Percentiles rank a stretch among this genome's conserved stretches.
phyloP scores from a whole-genome alignment of 2,797 vertebrate species.

The Leucoraja ocellata region DNA sequence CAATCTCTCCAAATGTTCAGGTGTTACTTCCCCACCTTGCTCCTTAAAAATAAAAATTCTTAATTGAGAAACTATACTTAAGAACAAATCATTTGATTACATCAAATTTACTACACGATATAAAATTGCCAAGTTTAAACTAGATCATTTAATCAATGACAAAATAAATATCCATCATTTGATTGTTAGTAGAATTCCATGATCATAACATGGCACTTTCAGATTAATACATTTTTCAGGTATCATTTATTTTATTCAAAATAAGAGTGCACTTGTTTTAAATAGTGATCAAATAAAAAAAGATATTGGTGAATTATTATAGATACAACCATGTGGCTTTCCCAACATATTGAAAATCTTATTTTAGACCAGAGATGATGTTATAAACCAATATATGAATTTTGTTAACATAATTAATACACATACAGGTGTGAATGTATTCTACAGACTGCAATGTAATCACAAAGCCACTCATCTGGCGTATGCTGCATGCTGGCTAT shows the following conservation, averaged over 20 bases:
- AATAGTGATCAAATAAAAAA: not conserved
- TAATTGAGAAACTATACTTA: not conserved
- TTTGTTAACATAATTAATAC: not conserved
- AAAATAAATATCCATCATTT: not conserved
- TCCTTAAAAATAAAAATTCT: conserved; percentile 59
- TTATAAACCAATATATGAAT: not conserved
- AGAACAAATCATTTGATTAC: not conserved
- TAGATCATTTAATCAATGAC: not conserved
- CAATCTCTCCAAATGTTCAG: conserved; percentile 71
- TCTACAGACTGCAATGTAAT: not conserved
- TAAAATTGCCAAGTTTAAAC: not conserved
- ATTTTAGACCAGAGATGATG: not conserved
- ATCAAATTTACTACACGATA: not conserved
- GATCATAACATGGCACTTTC: not conserved
- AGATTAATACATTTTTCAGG: not conserved
- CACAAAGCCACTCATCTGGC: not conserved
- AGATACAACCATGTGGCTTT: not conserved
- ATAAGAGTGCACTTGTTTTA: not conserved
- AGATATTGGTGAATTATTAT: not conserved
- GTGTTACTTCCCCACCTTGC: conserved; percentile 66
- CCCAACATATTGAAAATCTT: not conserved
- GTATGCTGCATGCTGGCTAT: not conserved
- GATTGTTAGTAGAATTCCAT: not conserved
- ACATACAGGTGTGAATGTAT: not conserved
- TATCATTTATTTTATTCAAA: not conserved